Evolutionary conservation across 2,113 vertebrate genomes (phyloP).

Genomic region (Raphicerus campestris): DNA sequence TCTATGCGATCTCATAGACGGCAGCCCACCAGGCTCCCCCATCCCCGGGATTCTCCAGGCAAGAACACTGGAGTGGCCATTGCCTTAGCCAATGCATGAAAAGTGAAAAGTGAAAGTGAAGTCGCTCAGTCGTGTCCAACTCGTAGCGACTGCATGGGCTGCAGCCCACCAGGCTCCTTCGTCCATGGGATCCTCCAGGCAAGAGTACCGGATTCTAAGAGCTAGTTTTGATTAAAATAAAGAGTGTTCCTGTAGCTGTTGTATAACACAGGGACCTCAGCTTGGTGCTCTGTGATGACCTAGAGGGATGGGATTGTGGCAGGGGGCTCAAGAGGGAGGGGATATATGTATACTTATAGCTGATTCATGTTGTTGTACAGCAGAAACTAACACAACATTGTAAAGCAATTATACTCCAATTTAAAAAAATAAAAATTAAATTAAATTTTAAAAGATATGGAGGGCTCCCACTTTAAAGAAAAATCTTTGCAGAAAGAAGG

Average conservation of each 20-base stretch:
- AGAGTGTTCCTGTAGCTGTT: neutral
- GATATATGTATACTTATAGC: neutral
- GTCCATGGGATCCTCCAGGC: too few relatives aligned
- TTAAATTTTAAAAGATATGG: neutral
- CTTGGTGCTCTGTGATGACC: neutral
- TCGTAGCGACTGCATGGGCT: too few relatives aligned
- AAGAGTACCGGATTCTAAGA: neutral
- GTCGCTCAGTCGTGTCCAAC: too few relatives aligned
- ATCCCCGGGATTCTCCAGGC: too few relatives aligned
- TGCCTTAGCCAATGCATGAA: too few relatives aligned
- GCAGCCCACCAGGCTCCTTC: too few relatives aligned
- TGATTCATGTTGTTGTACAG: neutral
- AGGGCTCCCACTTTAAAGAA: neutral
- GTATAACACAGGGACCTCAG: neutral
- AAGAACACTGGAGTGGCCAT: too few relatives aligned
- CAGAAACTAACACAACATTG: neutral
- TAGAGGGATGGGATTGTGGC: neutral
- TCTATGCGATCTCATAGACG: rapidly evolving
- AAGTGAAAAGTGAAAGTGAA: too few relatives aligned
- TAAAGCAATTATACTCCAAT: neutral
- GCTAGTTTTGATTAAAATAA: conserved; percentile 11
- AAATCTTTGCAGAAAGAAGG: neutral
- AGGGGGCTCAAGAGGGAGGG: neutral
- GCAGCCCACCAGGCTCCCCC: too few relatives aligned
- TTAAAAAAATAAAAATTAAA: neutral